phyloP scores from a whole-genome alignment of 2,888 invertebrate genomes.

The Apamea sordens region DNA sequence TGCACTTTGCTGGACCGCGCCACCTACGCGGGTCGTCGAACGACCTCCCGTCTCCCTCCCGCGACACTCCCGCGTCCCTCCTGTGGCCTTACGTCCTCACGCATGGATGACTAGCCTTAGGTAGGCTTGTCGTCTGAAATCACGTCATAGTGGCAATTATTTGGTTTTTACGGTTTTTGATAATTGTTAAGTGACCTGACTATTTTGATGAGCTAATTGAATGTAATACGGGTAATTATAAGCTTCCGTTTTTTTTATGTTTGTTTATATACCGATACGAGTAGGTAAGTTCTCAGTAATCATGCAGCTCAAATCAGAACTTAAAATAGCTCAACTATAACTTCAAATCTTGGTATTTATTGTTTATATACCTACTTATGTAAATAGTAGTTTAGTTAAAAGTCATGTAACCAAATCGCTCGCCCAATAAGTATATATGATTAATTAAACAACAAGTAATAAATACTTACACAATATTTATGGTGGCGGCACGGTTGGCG shows the following conservation, averaged over 20 bases:
- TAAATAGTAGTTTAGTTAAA: not conserved
- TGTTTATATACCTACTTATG: not conserved
- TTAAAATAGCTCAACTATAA: not conserved
- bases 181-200: not conserved
- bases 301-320: too few species aligned
- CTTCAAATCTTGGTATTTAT: not conserved
- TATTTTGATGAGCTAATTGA: not conserved
- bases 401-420: not conserved
- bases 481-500: too few species aligned
- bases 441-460: not conserved
- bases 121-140: constrained; percentile 14
- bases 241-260: too few species aligned
- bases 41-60: constrained; percentile 67
- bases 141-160: constrained; percentile 11
- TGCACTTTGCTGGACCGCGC: constrained; percentile 32
- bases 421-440: too few species aligned
- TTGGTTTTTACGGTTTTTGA: not conserved
- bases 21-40: constrained; percentile 70
- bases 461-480: not conserved
- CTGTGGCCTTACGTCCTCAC: constrained; percentile 27
- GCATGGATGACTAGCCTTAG: constrained; percentile 35
- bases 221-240: not conserved
- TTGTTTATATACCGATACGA: not conserved
- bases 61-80: constrained; percentile 6
- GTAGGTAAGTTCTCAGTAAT: not conserved